Conservation (phyloP, 2,797 vertebrate species). For the Pipistrellus kuhlii region DNA sequence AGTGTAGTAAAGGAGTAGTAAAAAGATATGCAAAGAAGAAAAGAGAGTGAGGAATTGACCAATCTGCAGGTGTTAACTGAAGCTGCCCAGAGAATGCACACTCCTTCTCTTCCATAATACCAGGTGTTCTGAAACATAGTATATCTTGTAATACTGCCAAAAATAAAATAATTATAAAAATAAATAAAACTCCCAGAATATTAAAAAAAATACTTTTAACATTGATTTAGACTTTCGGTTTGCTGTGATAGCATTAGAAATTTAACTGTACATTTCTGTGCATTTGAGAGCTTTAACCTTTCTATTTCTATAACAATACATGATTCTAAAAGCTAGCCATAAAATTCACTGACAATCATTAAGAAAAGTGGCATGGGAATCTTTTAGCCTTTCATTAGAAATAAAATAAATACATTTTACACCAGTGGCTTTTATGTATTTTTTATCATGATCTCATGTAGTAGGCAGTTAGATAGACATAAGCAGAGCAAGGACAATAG, state of each 20-base stretch:
- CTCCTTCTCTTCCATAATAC: background rate
- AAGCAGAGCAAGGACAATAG: background rate
- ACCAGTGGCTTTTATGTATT: background rate
- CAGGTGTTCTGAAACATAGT: background rate
- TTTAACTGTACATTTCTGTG: background rate
- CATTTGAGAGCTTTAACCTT: background rate
- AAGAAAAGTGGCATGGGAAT: conserved; percentile 20
- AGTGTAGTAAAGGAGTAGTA: conserved; percentile 60
- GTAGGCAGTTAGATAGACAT: background rate
- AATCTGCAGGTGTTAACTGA: background rate
- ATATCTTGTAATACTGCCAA: background rate
- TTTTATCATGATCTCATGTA: background rate
- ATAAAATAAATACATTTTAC: background rate
- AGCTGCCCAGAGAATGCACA: background rate
- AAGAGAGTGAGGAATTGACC: background rate
- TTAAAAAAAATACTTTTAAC: conserved; percentile 15
- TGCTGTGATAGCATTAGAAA: background rate
- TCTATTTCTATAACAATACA: background rate
- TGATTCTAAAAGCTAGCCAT: background rate
- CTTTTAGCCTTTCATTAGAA: background rate
- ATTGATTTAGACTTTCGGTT: background rate
- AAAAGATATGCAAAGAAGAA: conserved; percentile 19
- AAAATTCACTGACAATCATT: background rate
- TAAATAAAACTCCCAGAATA: no score
- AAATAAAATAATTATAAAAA: no score